Percentiles rank a stretch among this genome's conserved stretches.
phyloP scores from a whole-genome alignment of 2,113 vertebrate genomes.

The Podarcis cretensis region DNA sequence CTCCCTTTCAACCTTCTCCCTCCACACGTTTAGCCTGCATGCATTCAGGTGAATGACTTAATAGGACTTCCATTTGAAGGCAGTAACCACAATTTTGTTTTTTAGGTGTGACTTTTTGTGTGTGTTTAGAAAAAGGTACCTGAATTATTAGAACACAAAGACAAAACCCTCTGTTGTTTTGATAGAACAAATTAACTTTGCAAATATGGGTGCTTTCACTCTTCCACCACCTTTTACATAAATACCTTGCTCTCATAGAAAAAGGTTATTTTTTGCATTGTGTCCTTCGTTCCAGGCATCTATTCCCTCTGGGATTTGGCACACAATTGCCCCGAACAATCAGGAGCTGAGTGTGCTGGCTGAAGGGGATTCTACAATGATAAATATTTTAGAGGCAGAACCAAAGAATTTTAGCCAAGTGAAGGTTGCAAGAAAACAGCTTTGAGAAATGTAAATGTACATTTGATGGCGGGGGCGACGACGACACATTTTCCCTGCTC shows the following conservation, averaged over 20 bases:
- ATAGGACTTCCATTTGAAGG: not conserved
- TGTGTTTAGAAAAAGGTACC: not conserved
- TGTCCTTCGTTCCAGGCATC: not conserved
- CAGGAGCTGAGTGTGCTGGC: not conserved
- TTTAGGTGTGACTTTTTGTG: not conserved
- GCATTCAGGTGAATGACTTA: not conserved
- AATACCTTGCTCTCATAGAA: not conserved
- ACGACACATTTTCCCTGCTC: not conserved
- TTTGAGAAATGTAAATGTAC: not conserved
- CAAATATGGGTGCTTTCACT: not conserved
- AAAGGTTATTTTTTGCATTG: not conserved
- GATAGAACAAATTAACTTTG: constrained; percentile 9
- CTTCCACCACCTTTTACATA: not conserved
- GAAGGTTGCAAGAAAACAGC: not conserved
- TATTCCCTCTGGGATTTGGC: not conserved
- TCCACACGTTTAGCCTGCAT: too few species aligned
- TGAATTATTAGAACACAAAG: not conserved
- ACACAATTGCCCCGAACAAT: not conserved
- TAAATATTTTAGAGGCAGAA: constrained; percentile 10
- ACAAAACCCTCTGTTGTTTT: constrained; percentile 3
- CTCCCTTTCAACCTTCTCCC: not conserved
- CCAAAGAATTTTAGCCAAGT: not conserved
- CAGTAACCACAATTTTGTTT: not conserved
- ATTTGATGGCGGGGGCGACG: not conserved
- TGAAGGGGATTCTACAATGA: constrained; percentile 6